Conservation (phyloP, 2,888 invertebrate species). For the Pterostichus madidus region DNA sequence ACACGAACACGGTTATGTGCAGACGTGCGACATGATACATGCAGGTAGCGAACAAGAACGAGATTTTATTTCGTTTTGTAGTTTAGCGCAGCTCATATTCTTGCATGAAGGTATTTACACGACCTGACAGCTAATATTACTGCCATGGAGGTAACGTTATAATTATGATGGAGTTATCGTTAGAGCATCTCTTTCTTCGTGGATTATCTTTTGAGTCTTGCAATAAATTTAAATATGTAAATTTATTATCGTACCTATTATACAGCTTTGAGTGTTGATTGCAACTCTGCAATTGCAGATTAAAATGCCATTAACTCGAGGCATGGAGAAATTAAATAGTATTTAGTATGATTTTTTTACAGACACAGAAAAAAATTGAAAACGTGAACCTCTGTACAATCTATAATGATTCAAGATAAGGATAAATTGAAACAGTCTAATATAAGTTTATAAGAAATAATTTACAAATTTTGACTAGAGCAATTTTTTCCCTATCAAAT, state of each 20-base stretch:
- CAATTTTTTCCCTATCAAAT: too few relatives aligned
- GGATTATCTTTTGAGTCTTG: slow-evolving; percentile 14
- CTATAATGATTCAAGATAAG: too few relatives aligned
- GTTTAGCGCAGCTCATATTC: slow-evolving; percentile 30
- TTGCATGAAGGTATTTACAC: slow-evolving; percentile 34
- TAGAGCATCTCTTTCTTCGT: slow-evolving; percentile 38
- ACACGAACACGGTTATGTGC: slow-evolving; percentile 13
- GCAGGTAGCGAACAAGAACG: slow-evolving; percentile 45
- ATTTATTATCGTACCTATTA: too few relatives aligned
- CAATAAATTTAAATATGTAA: background rate
- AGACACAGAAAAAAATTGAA: too few relatives aligned
- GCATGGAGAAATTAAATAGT: too few relatives aligned
- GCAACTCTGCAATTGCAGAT: too few relatives aligned
- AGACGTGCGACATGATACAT: slow-evolving; percentile 54
- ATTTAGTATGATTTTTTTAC: too few relatives aligned
- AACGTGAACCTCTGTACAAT: too few relatives aligned
- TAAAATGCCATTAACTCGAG: too few relatives aligned
- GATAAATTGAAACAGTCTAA: too few relatives aligned
- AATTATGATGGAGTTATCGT: slow-evolving; percentile 30
- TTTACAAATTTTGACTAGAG: too few relatives aligned
- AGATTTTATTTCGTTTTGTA: slow-evolving; percentile 44
- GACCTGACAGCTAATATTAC: slow-evolving; percentile 46
- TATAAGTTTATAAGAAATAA: too few relatives aligned
- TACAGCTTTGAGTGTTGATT: background rate
- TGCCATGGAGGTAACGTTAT: slow-evolving; percentile 19